These are phyloP conservation scores for Syritta pipiens DNA, from an alignment of 2,888 invertebrate species.

Conservation along the genomic window DNA sequence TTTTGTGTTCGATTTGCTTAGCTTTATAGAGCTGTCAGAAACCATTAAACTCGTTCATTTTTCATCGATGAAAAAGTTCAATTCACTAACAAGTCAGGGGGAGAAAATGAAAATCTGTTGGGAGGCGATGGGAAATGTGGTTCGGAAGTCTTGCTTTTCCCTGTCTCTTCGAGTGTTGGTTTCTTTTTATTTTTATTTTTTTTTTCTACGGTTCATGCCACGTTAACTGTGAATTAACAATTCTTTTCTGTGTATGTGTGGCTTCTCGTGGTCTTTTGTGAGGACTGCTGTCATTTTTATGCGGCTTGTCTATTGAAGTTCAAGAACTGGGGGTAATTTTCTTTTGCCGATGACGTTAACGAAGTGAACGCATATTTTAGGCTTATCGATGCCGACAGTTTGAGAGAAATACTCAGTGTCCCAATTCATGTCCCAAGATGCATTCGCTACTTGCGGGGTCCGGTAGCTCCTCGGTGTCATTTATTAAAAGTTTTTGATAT, in stretches of 20 bases:
- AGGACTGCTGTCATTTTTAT: not conserved
- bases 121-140: slow-evolving; percentile 7
- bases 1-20: slow-evolving; percentile 63
- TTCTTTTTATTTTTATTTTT: not conserved
- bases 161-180: not conserved
- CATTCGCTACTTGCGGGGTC: too few species aligned
- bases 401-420: too few species aligned
- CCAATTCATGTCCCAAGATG: too few species aligned
- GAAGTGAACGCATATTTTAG: too few species aligned
- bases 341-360: too few species aligned
- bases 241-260: too few species aligned
- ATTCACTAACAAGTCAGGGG: slow-evolving; percentile 40
- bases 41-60: slow-evolving; percentile 63
- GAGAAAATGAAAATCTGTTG: slow-evolving; percentile 4
- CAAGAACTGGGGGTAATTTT: too few species aligned
- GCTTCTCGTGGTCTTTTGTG: not conserved
- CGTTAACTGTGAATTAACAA: slow-evolving; percentile 11
- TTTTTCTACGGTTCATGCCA: slow-evolving; percentile 9
- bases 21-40: slow-evolving; percentile 64
- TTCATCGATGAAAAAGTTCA: slow-evolving; percentile 64
- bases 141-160: not conserved
- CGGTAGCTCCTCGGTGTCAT: too few species aligned
- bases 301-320: not conserved
- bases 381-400: too few species aligned
- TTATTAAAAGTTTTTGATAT: too few species aligned